Evolutionary conservation across 2,113 vertebrate genomes (phyloP).

Genomic region (Triplophysa rosa): DNA sequence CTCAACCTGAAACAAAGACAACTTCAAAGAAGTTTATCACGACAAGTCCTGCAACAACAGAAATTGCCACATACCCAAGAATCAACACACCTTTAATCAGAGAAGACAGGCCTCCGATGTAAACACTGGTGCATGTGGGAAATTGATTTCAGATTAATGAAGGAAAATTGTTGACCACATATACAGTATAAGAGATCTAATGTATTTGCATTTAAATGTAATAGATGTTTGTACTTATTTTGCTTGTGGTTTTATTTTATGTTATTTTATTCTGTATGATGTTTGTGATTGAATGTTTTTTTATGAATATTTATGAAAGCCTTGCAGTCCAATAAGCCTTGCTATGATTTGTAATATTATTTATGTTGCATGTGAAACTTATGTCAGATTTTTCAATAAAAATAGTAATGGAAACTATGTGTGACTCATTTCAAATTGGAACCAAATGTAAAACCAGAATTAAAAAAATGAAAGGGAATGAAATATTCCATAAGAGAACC

Average conservation of each 20-base stretch:
- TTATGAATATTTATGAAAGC: not conserved
- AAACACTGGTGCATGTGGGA: not conserved
- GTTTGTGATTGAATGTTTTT: not conserved
- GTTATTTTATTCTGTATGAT: not conserved
- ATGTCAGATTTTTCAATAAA: slow-evolving; percentile 23
- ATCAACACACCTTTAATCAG: slow-evolving; percentile 63
- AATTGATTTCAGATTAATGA: not conserved
- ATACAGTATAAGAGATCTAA: not conserved
- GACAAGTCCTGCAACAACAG: slow-evolving; percentile 60
- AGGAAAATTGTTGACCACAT: not conserved
- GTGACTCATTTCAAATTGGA: not conserved
- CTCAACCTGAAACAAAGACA: slow-evolving; percentile 71
- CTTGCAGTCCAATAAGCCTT: no score
- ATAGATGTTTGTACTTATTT: not conserved
- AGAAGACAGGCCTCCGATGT: slow-evolving; percentile 44
- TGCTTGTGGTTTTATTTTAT: not conserved
- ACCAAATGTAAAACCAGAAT: not conserved
- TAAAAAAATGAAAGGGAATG: not conserved
- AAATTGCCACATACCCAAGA: slow-evolving; percentile 72
- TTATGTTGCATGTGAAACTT: not conserved
- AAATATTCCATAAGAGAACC: no score
- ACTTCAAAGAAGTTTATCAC: slow-evolving; percentile 55
- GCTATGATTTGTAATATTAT: no score
- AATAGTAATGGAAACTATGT: not conserved
- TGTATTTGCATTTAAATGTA: not conserved